Conservation (phyloP, 2,113 vertebrate species). For the Callaeas wilsoni region DNA sequence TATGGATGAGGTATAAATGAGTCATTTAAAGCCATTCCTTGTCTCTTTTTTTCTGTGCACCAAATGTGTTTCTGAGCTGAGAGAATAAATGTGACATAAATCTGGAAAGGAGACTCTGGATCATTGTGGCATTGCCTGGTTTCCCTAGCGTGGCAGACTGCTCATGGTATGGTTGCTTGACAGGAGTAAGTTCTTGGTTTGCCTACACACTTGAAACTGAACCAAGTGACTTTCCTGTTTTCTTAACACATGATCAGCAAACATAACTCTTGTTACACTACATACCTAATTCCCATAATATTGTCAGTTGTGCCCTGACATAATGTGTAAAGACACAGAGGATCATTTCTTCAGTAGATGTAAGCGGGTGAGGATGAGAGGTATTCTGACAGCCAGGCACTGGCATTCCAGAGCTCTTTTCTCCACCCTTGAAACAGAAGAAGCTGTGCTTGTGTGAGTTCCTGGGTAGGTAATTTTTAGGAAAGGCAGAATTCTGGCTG, state of each 20-base stretch:
- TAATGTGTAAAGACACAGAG: conserved; percentile 36
- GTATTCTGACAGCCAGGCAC: background rate
- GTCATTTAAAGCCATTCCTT: background rate
- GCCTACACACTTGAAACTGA: conserved; percentile 44
- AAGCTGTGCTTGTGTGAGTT: background rate
- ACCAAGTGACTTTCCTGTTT: conserved; percentile 54
- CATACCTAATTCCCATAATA: conserved; percentile 43
- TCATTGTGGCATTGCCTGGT: conserved; percentile 12
- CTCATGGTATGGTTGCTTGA: background rate
- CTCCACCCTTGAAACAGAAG: background rate
- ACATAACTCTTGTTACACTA: conserved; percentile 28
- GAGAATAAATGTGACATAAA: conserved; percentile 46
- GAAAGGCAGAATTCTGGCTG: background rate
- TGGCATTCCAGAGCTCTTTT: background rate
- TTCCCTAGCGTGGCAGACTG: background rate
- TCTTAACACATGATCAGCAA: conserved; percentile 50
- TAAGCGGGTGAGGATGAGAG: conserved; percentile 12
- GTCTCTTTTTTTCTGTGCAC: background rate
- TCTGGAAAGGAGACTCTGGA: conserved; percentile 18
- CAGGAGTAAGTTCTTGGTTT: conserved; percentile 28
- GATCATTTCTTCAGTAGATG: background rate
- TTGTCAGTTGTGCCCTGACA: conserved; percentile 47
- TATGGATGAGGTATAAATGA: conserved; percentile 12
- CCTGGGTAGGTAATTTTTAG: background rate
- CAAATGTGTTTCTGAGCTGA: conserved; percentile 31